Percentiles rank a stretch among this genome's conserved stretches.
These are phyloP conservation scores for Tragelaphus scriptus DNA, from an alignment of 2,113 vertebrate genomes.

Conservation along the genomic window DNA sequence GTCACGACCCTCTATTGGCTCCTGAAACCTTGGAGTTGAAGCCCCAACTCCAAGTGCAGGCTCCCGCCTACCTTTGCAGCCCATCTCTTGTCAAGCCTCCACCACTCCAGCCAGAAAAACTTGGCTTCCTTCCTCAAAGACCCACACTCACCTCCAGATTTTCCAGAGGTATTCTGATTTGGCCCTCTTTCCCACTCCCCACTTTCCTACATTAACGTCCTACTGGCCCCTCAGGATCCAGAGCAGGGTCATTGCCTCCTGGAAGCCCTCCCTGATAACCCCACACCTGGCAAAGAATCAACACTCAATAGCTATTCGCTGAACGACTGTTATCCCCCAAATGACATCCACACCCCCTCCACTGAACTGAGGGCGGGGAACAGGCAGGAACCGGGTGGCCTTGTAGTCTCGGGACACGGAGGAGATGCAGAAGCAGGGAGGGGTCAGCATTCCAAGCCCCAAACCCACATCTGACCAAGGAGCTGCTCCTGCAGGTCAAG, in stretches of 20 bases:
- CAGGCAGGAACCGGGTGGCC: rapidly evolving
- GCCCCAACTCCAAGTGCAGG: neutral
- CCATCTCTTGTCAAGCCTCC: neutral
- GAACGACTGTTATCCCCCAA: rapidly evolving
- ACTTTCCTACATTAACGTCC: neutral
- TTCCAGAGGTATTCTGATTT: neutral
- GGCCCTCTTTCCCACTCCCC: neutral
- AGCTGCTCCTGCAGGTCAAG: neutral
- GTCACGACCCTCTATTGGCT: neutral
- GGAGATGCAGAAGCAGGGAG: rapidly evolving
- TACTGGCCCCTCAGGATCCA: neutral
- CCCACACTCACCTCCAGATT: neutral
- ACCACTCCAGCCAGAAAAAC: neutral
- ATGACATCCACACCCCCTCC: neutral
- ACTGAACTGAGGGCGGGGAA: rapidly evolving
- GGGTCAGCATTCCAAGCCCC: neutral
- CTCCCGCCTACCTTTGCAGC: neutral
- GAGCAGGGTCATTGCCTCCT: neutral
- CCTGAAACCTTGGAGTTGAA: neutral
- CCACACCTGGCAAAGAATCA: neutral
- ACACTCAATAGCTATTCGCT: neutral
- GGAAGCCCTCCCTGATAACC: neutral
- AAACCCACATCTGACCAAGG: neutral
- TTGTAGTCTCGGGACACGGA: rapidly evolving
- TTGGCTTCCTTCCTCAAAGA: neutral